A percentile compares a stretch with the other conserved stretches of the same genome.
phyloP scores from a whole-genome alignment of 2,113 vertebrate species.

The Stercorarius parasiticus region DNA sequence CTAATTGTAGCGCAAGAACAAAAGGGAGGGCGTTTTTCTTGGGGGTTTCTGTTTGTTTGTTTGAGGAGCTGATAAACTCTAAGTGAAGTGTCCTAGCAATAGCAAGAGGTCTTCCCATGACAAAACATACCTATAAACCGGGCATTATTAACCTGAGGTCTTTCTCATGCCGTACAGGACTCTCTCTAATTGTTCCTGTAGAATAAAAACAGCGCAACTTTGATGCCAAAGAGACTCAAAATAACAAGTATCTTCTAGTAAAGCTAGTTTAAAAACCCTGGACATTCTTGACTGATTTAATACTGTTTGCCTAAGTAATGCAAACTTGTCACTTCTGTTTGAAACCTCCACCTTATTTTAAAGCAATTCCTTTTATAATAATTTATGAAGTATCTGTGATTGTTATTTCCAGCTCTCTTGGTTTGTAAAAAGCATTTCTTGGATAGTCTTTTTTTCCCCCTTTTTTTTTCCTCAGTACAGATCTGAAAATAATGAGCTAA shows the following conservation, averaged over 20 bases:
- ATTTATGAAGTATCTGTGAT: neutral
- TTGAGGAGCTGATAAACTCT: neutral
- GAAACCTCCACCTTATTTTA: neutral
- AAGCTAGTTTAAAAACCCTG: neutral
- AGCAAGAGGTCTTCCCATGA: neutral
- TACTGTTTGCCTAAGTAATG: neutral
- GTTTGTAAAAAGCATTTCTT: conserved; percentile 18
- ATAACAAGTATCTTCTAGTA: neutral
- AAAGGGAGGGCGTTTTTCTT: neutral
- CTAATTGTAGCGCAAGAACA: neutral
- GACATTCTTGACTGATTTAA: neutral
- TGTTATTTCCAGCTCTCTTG: neutral
- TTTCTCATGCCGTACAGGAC: neutral
- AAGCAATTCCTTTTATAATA: neutral
- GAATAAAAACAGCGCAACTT: neutral
- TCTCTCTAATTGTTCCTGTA: neutral
- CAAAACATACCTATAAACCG: neutral
- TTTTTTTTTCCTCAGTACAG: neutral
- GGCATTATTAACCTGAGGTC: neutral
- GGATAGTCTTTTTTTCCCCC: accelerated
- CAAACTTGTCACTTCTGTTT: neutral
- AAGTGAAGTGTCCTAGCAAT: neutral
- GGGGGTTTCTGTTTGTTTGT: neutral
- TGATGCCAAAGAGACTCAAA: neutral
- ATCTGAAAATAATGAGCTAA: conserved; percentile 22